These are phyloP conservation scores for Dicrostonyx torquatus DNA, from an alignment of 2,797 vertebrate genomes.

Conservation along the genomic window DNA sequence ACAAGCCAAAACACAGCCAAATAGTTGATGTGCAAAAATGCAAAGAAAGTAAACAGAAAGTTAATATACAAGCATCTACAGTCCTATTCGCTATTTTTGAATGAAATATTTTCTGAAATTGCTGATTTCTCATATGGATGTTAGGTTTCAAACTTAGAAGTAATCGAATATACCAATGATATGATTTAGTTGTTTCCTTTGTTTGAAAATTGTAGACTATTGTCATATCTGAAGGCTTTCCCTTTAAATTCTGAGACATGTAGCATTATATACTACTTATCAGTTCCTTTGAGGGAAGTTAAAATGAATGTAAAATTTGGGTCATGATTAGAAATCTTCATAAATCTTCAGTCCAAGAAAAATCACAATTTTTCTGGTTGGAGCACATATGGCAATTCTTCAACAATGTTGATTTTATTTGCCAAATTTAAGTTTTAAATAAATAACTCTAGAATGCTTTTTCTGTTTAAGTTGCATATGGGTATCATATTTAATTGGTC, in stretches of 20 bases:
- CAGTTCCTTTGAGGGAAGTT: background rate
- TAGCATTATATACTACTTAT: background rate
- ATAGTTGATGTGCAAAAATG: background rate
- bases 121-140: background rate
- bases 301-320: constrained; percentile 14
- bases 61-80: background rate
- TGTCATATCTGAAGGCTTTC: constrained; percentile 27
- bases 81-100: background rate
- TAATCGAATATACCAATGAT: background rate
- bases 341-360: constrained; percentile 56
- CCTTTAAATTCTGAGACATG: constrained; percentile 25
- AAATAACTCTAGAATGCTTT: background rate
- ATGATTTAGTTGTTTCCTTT: constrained; percentile 9
- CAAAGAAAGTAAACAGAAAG: background rate
- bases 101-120: background rate
- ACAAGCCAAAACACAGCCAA: background rate
- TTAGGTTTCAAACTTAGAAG: constrained; percentile 5
- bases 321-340: constrained; percentile 32
- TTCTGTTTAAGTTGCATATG: constrained; percentile 13
- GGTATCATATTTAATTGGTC: background rate
- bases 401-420: constrained; percentile 34
- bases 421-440: constrained; percentile 36
- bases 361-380: constrained; percentile 33
- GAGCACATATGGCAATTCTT: constrained; percentile 28
- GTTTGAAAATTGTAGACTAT: background rate